Conservation (phyloP, 2,797 vertebrate genomes). For the Cyclopterus lumpus region DNA sequence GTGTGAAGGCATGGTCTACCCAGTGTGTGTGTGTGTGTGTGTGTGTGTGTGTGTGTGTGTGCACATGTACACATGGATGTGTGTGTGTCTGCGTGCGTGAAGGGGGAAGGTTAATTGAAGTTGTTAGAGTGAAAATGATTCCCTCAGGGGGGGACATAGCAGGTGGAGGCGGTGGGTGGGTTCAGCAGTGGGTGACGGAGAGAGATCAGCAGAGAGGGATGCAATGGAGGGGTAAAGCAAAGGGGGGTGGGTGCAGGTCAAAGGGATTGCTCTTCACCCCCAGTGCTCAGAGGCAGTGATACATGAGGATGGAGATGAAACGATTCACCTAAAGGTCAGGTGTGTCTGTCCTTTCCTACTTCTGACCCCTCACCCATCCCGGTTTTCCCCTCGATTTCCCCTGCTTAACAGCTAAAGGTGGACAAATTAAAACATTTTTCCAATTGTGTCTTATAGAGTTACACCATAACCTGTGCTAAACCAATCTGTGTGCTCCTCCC, state of each 20-base stretch:
- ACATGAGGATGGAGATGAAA: slow-evolving; percentile 69
- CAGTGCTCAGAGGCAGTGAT: slow-evolving; percentile 70
- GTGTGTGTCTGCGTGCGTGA: slow-evolving; percentile 45
- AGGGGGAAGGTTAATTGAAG: slow-evolving; percentile 84
- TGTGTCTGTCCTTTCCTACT: slow-evolving; percentile 39
- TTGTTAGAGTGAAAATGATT: slow-evolving; percentile 81
- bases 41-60: slow-evolving; percentile 10
- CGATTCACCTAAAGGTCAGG: slow-evolving; percentile 81
- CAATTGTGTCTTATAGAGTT: slow-evolving; percentile 10
- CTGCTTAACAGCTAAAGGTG: slow-evolving; percentile 6
- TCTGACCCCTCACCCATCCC: slow-evolving; percentile 9
- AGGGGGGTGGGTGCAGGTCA: slow-evolving; percentile 40
- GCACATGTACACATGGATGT: not conserved
- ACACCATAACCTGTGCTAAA: slow-evolving; percentile 35
- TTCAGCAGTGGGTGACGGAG: slow-evolving; percentile 67
- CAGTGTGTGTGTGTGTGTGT: slow-evolving; percentile 1
- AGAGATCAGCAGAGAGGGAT: slow-evolving; percentile 24
- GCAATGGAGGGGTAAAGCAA: slow-evolving; percentile 25
- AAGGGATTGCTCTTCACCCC: slow-evolving; percentile 60
- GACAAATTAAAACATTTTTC: not conserved
- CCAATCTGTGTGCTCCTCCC: not conserved
- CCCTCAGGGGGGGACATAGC: slow-evolving; percentile 57
- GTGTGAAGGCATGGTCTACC: slow-evolving; percentile 12
- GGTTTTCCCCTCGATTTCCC: slow-evolving; percentile 10
- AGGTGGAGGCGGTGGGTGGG: slow-evolving; percentile 52